Evolutionary conservation across 2,113 vertebrate genomes (phyloP).

Genomic region (Chaetops frenatus): DNA sequence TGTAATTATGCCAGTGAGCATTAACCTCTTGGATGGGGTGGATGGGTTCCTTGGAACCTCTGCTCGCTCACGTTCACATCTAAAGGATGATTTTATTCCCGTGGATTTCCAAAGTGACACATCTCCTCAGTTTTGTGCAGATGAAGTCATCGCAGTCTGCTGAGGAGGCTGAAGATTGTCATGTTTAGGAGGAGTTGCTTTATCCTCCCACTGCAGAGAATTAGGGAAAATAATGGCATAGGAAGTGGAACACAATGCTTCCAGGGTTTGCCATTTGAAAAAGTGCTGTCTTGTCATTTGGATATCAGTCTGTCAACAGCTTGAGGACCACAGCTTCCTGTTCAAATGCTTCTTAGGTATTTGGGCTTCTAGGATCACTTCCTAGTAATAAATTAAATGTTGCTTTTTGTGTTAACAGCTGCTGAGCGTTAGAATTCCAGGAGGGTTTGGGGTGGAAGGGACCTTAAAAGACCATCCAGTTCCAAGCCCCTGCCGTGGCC

Average conservation of each 20-base stretch:
- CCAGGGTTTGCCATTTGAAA: not conserved
- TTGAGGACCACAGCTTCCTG: not conserved
- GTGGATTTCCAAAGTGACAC: not conserved
- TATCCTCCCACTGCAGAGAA: not conserved
- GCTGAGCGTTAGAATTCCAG: not conserved
- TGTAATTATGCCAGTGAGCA: not conserved
- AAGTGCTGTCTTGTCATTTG: not conserved
- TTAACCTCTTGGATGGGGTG: not conserved
- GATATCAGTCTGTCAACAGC: not conserved
- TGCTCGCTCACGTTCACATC: not conserved
- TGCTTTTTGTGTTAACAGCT: not conserved
- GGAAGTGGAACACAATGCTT: not conserved
- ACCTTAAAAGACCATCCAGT: not conserved
- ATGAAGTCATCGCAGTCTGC: not conserved
- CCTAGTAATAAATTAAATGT: not conserved
- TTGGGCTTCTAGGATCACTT: not conserved
- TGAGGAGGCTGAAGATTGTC: not conserved
- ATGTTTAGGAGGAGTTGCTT: not conserved
- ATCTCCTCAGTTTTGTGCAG: not conserved
- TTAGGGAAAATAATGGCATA: not conserved
- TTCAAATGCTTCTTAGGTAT: accelerated
- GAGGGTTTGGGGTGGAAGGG: not conserved
- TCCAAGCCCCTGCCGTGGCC: not conserved
- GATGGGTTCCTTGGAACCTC: not conserved
- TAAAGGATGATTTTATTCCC: not conserved